These are phyloP conservation scores for Heliconius melpomene DNA, from an alignment of 1,140 invertebrate species.

Conservation along the genomic window DNA sequence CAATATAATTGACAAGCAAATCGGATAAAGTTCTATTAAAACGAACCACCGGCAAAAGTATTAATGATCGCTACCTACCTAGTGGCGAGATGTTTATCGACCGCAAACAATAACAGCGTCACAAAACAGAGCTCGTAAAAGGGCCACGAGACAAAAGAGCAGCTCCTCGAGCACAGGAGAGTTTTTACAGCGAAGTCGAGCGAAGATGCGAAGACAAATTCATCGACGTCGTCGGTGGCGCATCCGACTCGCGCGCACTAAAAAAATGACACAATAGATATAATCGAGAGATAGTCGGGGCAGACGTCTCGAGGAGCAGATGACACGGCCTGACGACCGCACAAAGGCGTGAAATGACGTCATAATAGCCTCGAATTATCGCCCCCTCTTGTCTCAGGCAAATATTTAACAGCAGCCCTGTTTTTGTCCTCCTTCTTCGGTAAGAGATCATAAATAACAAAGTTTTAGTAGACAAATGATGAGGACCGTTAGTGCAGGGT, in stretches of 20 bases:
- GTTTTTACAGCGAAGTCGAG: conserved; percentile 74
- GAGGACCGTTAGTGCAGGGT: conserved; percentile 73
- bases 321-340: conserved; percentile 78
- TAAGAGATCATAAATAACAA: conserved; percentile 77
- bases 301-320: conserved; percentile 79
- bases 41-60: conserved; percentile 69
- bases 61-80: conserved; percentile 76
- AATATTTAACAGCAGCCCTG: conserved; percentile 78
- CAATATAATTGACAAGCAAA: conserved; percentile 69
- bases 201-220: conserved; percentile 74
- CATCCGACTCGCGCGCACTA: conserved; percentile 72
- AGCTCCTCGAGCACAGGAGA: conserved; percentile 51
- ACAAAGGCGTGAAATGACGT: conserved; percentile 80
- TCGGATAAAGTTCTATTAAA: conserved; percentile 68
- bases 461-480: conserved; percentile 72
- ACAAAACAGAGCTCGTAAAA: conserved; percentile 79
- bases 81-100: conserved; percentile 80
- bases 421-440: conserved; percentile 76
- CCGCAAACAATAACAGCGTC: conserved; percentile 80
- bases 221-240: conserved; percentile 80
- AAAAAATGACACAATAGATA: conserved; percentile 80
- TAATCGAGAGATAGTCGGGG: conserved; percentile 77
- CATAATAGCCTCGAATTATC: conserved; percentile 81
- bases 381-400: conserved; percentile 80
- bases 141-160: conserved; percentile 74